Evolutionary conservation across 2,113 vertebrate genomes (phyloP).

Genomic region (Pyrgilauda ruficollis): DNA sequence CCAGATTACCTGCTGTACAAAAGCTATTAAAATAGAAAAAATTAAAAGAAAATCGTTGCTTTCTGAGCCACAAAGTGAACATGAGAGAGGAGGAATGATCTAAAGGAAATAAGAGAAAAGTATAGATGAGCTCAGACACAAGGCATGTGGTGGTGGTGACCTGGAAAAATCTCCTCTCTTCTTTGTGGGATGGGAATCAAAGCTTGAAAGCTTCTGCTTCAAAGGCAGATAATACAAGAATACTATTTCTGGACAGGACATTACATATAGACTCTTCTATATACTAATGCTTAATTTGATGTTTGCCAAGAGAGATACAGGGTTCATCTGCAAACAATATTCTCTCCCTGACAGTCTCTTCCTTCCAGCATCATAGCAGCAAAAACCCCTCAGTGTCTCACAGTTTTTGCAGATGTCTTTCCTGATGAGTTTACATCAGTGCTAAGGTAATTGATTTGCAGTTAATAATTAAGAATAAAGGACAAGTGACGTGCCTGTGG

Average conservation of each 20-base stretch:
- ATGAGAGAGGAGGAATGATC: neutral
- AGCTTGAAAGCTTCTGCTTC: conserved; percentile 20
- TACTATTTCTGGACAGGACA: neutral
- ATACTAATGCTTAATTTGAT: neutral
- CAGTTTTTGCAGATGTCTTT: neutral
- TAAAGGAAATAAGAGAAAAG: neutral
- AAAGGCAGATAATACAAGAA: neutral
- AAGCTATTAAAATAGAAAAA: neutral
- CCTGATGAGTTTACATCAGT: neutral
- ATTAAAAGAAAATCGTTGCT: neutral
- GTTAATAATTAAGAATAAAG: neutral
- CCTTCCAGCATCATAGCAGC: neutral
- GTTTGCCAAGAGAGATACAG: neutral
- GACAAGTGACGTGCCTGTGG: neutral
- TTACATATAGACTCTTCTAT: neutral
- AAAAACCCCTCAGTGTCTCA: neutral
- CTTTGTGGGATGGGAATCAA: neutral
- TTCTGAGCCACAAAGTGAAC: neutral
- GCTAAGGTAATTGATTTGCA: neutral
- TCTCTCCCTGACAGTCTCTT: neutral
- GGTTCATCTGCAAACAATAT: neutral
- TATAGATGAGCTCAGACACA: neutral
- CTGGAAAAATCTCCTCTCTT: neutral
- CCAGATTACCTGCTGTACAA: neutral
- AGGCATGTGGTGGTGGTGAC: neutral